Evolutionary conservation across 2,797 vertebrate genomes (phyloP), one percentile per base, ranked within the genome.

Genomic region (Phaenicophaeus curvirostris): DNA sequence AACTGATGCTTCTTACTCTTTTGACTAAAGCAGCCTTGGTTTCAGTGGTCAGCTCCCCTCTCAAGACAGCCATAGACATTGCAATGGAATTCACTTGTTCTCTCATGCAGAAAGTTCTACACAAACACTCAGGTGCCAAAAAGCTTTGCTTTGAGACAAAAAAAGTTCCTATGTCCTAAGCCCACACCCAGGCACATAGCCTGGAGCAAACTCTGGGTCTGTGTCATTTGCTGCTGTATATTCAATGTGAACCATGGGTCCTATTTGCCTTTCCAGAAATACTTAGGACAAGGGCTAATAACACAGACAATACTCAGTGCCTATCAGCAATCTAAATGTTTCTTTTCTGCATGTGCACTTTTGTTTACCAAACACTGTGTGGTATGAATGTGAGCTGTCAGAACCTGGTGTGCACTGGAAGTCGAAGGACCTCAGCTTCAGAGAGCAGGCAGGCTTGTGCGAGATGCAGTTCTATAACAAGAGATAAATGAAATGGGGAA

Each of bases 331-430:
- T 72, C 80, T 65, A 82, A 86, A 71, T 80, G 77, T 96, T 54
- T 89, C 46, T 88, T 85, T 93, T 96, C 92, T 96, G 96, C 95
- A 95, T 97, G 95, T 96, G 97, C 97, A 98, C 97, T 97, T 98
- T 97, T n/a, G 82, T 97, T 97, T 97, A 94, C 97, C 89, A 71
- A 97, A 90, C 93, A 96, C 95, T 97, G 95, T 96, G 94, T 86
- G 80, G 83, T 88, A 48, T 94, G 94, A 96, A 80, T 95, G 91
- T 88, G 91, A 94, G 80, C 87, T 96, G 85, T 87, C 68, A 88
- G 95, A 94, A 96, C 80, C 83, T 93, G 94, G 91, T 74, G 85
- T 67, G 89, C 87, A 94, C 89, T 95, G 95, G 89, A 96, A 95
- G 89, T 85, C 1, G 1, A 90, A 87, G 67, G 83, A 61, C 74